Conservation (phyloP, 2,113 vertebrate genomes). For the Eulemur macaco region DNA sequence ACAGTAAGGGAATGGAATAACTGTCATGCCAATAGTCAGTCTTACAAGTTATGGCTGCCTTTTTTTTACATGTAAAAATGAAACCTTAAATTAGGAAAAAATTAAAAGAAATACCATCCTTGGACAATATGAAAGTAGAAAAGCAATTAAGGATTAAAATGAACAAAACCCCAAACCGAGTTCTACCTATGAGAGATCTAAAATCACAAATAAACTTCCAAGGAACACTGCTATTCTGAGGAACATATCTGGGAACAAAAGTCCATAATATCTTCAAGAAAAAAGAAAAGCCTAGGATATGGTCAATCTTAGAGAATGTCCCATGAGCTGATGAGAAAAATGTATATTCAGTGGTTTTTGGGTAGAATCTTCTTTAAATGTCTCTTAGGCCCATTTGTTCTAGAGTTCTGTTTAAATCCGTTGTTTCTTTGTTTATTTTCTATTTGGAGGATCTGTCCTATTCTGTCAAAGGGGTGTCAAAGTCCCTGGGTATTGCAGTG, state of each 20-base stretch:
- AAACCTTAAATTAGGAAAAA: background rate
- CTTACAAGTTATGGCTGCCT: background rate
- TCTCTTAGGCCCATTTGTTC: too few relatives aligned
- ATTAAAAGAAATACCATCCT: background rate
- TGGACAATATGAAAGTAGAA: background rate
- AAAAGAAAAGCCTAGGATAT: too few relatives aligned
- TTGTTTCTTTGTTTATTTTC: too few relatives aligned
- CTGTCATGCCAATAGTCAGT: background rate
- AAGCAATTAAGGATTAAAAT: constrained; percentile 30
- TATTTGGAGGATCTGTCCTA: too few relatives aligned
- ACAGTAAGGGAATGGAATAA: background rate
- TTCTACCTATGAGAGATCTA: background rate
- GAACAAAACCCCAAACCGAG: background rate
- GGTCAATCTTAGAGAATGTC: too few relatives aligned
- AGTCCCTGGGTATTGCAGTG: too few relatives aligned
- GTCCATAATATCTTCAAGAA: background rate
- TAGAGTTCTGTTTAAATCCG: too few relatives aligned
- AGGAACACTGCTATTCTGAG: background rate
- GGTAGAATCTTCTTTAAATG: too few relatives aligned
- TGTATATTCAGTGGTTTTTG: too few relatives aligned
- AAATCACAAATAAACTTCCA: background rate
- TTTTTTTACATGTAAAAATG: background rate
- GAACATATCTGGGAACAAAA: background rate
- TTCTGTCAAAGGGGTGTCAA: too few relatives aligned
- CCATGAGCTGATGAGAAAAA: too few relatives aligned